A percentile compares a stretch with the other conserved stretches of the same genome.
Conservation (phyloP, 2,113 vertebrate genomes). For the Nematolebias whitei region DNA sequence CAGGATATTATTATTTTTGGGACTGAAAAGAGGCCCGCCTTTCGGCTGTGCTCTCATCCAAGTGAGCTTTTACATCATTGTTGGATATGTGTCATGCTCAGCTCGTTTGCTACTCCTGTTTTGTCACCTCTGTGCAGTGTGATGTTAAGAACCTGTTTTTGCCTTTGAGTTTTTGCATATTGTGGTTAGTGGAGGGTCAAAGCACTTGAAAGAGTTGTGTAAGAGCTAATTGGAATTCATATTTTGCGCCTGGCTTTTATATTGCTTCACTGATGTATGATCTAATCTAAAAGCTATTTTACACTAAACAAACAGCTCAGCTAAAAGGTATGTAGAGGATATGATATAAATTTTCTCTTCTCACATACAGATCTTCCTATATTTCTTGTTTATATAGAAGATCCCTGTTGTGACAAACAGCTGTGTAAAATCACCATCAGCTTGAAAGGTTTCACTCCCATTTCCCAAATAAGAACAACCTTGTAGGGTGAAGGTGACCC, state of each 20-base stretch:
- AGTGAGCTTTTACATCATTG: slow-evolving; percentile 34
- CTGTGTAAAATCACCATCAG: slow-evolving; percentile 2
- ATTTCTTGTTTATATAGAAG: slow-evolving; percentile 8
- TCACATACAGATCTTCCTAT: neutral
- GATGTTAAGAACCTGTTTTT: slow-evolving; percentile 8
- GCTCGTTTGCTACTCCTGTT: slow-evolving; percentile 23
- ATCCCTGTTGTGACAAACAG: slow-evolving; percentile 23
- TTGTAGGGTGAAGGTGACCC: slow-evolving; percentile 31
- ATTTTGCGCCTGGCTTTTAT: slow-evolving; percentile 25
- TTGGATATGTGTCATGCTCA: slow-evolving; percentile 28
- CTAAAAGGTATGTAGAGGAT: neutral
- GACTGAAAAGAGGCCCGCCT: slow-evolving; percentile 28
- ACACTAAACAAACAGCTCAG: neutral
- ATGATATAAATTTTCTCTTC: slow-evolving; percentile 23
- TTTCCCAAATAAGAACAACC: slow-evolving; percentile 31
- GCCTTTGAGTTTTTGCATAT: slow-evolving; percentile 28
- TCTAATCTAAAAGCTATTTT: slow-evolving; percentile 47
- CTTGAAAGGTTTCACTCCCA: slow-evolving; percentile 31
- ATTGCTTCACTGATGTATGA: slow-evolving; percentile 43
- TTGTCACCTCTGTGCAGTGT: slow-evolving; percentile 6
- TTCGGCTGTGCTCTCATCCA: slow-evolving; percentile 34
- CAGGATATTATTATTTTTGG: slow-evolving; percentile 41
- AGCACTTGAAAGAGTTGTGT: slow-evolving; percentile 49
- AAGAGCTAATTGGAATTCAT: slow-evolving; percentile 44
- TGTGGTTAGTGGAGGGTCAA: slow-evolving; percentile 33